These are phyloP conservation scores for Passer montanus DNA, from an alignment of 2,113 vertebrate genomes.

Conservation along the genomic window DNA sequence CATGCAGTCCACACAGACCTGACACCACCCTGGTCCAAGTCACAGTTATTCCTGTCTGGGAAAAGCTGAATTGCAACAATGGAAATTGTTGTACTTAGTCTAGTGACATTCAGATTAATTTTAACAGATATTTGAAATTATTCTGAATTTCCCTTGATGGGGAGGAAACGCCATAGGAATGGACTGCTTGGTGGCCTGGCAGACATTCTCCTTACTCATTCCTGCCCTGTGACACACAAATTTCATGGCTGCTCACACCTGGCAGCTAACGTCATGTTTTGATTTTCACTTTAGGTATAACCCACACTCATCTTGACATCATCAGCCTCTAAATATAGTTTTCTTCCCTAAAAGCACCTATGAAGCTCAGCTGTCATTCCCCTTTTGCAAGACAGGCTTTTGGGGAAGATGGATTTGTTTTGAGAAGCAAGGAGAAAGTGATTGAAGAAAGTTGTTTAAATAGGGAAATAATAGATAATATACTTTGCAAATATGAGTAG, in stretches of 20 bases:
- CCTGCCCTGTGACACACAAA: not conserved
- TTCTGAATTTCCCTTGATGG: not conserved
- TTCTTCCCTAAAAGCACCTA: not conserved
- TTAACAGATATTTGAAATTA: not conserved
- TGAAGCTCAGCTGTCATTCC: not conserved
- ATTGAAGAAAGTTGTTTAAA: not conserved
- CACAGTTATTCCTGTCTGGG: not conserved
- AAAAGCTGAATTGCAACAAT: not conserved
- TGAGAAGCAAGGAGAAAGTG: not conserved
- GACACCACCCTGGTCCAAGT: not conserved
- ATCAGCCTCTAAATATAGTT: not conserved
- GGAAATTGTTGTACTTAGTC: not conserved
- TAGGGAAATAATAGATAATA: not conserved
- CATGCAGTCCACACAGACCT: not conserved
- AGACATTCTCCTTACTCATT: not conserved
- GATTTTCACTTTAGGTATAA: not conserved
- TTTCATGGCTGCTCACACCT: not conserved
- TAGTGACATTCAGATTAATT: not conserved
- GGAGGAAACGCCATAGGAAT: not conserved
- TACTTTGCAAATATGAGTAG: not conserved
- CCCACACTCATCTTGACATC: not conserved
- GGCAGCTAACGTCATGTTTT: not conserved
- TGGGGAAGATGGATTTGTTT: not conserved
- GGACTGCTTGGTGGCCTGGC: not conserved
- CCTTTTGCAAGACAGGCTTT: not conserved